phyloP scores from a whole-genome alignment of 2,888 invertebrate genomes.

The Terebella lapidaria region DNA sequence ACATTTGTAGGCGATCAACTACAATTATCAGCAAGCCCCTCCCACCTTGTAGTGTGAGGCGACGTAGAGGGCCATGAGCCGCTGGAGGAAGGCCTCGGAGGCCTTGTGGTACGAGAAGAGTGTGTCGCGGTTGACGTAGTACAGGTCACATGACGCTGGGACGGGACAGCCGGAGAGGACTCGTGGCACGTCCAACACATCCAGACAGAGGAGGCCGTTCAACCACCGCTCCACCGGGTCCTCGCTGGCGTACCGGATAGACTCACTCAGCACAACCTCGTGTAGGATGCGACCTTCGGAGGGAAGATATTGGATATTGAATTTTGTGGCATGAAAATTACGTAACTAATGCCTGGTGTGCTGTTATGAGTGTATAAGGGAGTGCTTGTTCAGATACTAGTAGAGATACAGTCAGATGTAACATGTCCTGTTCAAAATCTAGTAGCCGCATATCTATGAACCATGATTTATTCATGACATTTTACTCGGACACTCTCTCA shows the following conservation, averaged over 20 bases:
- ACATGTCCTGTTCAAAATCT: too few relatives aligned
- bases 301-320: too few relatives aligned
- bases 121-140: constrained; percentile 71
- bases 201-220: constrained; percentile 82
- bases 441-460: too few relatives aligned
- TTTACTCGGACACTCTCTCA: too few relatives aligned
- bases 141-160: constrained; percentile 80
- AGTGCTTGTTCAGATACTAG: too few relatives aligned
- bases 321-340: too few relatives aligned
- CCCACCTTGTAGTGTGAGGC: constrained; percentile 93
- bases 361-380: neutral
- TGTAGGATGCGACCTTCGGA: constrained; percentile 49
- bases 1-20: too few relatives aligned
- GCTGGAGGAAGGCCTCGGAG: constrained; percentile 75
- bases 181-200: constrained; percentile 66
- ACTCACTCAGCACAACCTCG: constrained; percentile 75
- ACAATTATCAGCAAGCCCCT: too few relatives aligned
- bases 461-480: too few relatives aligned
- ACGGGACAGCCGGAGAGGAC: constrained; percentile 79
- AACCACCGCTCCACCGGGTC: constrained; percentile 91
- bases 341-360: neutral
- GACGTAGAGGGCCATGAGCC: constrained; percentile 88
- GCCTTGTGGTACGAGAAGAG: constrained; percentile 94
- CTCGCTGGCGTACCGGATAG: constrained; percentile 79
- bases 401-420: too few relatives aligned